Conservation (phyloP, 1,140 invertebrate species). For the Eupristina koningsbergeri region DNA sequence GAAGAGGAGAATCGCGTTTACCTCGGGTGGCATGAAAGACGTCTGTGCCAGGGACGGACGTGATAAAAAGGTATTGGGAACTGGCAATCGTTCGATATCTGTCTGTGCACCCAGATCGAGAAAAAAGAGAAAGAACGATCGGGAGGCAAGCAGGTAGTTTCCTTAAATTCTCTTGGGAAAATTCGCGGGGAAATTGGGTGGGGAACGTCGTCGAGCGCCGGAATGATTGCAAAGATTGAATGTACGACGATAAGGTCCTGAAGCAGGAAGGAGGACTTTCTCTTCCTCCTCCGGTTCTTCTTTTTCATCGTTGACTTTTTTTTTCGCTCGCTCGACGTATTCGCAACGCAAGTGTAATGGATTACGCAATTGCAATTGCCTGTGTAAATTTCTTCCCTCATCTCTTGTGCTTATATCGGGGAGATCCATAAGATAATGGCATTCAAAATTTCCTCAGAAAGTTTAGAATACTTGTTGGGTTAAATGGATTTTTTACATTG, state of each 20-base stretch:
- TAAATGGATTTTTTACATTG: too few relatives aligned
- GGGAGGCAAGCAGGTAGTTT: conserved; percentile 17
- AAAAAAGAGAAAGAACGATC: conserved; percentile 12
- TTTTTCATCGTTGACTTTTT: neutral
- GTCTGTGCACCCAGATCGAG: neutral
- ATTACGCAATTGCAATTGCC: conserved; percentile 32
- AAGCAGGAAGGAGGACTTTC: conserved; percentile 25
- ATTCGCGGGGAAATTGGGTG: conserved; percentile 46
- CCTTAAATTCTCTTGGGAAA: conserved; percentile 47
- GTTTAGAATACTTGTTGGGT: neutral
- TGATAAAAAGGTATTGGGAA: conserved; percentile 49
- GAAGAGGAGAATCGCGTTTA: conserved; percentile 33
- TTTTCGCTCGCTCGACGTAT: neutral
- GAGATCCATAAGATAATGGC: conserved; percentile 19
- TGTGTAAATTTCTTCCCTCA: conserved; percentile 25
- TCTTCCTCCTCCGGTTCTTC: neutral
- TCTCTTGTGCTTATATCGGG: neutral
- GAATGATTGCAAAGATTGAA: conserved; percentile 50
- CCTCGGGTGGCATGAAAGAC: conserved; percentile 36
- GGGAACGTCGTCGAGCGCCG: conserved; percentile 26
- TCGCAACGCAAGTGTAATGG: conserved; percentile 39
- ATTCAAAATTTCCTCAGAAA: neutral
- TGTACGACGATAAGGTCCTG: conserved; percentile 41
- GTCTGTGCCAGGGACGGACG: conserved; percentile 18
- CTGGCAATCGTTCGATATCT: conserved; percentile 32